Evolutionary conservation across 1,140 invertebrate genomes (phyloP).

Genomic region (Diorhabda elongata): DNA sequence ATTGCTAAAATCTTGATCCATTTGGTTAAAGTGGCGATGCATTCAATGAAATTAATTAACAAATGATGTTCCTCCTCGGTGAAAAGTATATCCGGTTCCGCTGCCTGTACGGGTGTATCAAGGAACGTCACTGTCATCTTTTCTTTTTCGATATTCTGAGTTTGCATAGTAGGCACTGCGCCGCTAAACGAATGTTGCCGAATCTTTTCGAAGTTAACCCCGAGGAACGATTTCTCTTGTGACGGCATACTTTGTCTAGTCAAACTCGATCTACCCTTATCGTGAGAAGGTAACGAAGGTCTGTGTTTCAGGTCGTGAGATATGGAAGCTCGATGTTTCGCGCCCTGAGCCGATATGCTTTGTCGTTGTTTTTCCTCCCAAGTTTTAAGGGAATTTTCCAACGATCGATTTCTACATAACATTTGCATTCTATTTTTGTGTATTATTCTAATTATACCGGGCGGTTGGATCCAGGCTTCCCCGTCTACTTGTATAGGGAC

Average conservation of each 20-base stretch:
- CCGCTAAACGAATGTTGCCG: slow-evolving; percentile 47
- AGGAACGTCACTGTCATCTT: slow-evolving; percentile 38
- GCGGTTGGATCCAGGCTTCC: slow-evolving; percentile 97
- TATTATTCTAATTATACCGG: slow-evolving; percentile 90
- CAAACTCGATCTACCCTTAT: slow-evolving; percentile 41
- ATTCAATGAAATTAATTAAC: slow-evolving; percentile 76
- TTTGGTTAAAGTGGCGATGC: slow-evolving; percentile 73
- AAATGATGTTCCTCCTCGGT: slow-evolving; percentile 71
- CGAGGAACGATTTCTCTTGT: slow-evolving; percentile 41
- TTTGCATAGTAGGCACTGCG: slow-evolving; percentile 27
- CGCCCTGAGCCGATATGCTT: slow-evolving; percentile 47
- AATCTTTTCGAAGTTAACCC: slow-evolving; percentile 44
- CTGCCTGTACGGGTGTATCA: slow-evolving; percentile 35
- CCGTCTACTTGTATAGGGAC: slow-evolving; percentile 93
- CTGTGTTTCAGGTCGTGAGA: slow-evolving; percentile 5
- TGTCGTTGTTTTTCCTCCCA: slow-evolving; percentile 94
- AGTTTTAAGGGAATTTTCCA: slow-evolving; percentile 82
- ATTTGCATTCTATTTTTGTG: slow-evolving; percentile 97
- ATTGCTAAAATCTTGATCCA: slow-evolving; percentile 69
- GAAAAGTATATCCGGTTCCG: slow-evolving; percentile 52
- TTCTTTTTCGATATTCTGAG: slow-evolving; percentile 28
- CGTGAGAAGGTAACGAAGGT: slow-evolving; percentile 24
- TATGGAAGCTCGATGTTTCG: slow-evolving; percentile 39
- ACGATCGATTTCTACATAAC: slow-evolving; percentile 81
- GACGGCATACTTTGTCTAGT: slow-evolving; percentile 44